Base-by-base conservation (phyloP, 2,113 vertebrate species). In the Plecotus auritus region DNA sequence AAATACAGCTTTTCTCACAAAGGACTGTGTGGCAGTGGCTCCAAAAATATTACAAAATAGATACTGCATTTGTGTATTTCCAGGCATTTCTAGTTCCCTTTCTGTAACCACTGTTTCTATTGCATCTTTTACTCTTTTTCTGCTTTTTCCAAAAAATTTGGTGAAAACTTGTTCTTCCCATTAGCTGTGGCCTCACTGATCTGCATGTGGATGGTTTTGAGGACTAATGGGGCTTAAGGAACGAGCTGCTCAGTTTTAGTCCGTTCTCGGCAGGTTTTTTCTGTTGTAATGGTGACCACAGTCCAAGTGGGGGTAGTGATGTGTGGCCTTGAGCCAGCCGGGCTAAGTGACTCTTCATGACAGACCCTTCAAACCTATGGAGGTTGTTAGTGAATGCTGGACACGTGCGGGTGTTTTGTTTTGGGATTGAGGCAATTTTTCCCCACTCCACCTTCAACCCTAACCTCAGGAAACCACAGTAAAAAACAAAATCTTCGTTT, bases 401-500 rank as follows among this genome's bases (percentile, higher is more conserved):
- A n/a, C 49, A 9, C 18, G 26, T 73, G 59, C 54, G 8, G 17
- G 32, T 37, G 64, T 85, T 73, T 47, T 49, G 26, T 78, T 73
- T 59, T 49, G 26, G 87, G 37, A 61, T 56, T 69, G 72, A 77
- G 37, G 37, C 54, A 92, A 1, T 72, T 94, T 94, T 94, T 90
- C 92, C 91, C 30, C 35, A 76, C 30, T 88, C 76, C 77, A 23
- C 67, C 72, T 61, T 17, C 17, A 97, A 49, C 8, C 47, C 9
- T 28, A 78, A 61, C 45, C 69, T 86, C 7, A 76, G 92, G 88
- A 97, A 93, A 85, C 87, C 88, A 90, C 30, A 85, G 59, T 47
- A 67, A 85, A 93, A 85, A 66, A 23, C 37, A 93, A 56, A 96
- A 74, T 74, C 78, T 97, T 91, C 47, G 20, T 81, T 91, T 94